Percentiles rank a stretch among this genome's conserved stretches.
These are phyloP conservation scores for Stichodactyla mertensii DNA, from an alignment of 64 coral and sea anemone genomes.

Conservation along the genomic window DNA sequence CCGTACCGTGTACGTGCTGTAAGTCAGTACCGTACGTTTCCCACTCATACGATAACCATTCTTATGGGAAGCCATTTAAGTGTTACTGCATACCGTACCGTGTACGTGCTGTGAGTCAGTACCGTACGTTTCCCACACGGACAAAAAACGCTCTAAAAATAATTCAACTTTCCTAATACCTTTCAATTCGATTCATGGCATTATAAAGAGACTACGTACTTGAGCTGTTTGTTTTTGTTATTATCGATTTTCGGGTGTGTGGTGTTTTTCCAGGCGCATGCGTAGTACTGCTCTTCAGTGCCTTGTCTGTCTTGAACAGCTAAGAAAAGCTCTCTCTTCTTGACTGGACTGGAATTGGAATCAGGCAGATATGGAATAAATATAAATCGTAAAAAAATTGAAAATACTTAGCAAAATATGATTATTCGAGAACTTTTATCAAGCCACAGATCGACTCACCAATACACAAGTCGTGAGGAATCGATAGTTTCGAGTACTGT, in stretches of 20 bases:
- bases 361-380: not conserved
- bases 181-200: not conserved
- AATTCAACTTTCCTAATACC: no score
- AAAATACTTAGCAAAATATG: no score
- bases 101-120: no score
- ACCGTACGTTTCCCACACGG: no score
- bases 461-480: not conserved
- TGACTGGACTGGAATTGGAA: slow-evolving; percentile 18
- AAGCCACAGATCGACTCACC: not conserved
- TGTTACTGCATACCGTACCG: no score
- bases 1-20: no score
- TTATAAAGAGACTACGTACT: not conserved
- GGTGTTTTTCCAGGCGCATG: slow-evolving; percentile 40
- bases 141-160: no score
- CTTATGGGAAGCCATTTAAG: no score
- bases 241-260: slow-evolving; percentile 31
- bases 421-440: not conserved
- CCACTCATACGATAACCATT: no score
- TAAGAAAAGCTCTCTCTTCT: slow-evolving; percentile 49
- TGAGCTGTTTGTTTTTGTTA: slow-evolving; percentile 20
- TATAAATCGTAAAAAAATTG: not conserved
- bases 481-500: slow-evolving; percentile 43
- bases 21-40: no score
- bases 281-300: slow-evolving; percentile 34
- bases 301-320: slow-evolving; percentile 40